Percentiles rank a stretch among this genome's conserved stretches.
Conservation (phyloP, 2,888 invertebrate genomes). For the Erebia ligea region DNA sequence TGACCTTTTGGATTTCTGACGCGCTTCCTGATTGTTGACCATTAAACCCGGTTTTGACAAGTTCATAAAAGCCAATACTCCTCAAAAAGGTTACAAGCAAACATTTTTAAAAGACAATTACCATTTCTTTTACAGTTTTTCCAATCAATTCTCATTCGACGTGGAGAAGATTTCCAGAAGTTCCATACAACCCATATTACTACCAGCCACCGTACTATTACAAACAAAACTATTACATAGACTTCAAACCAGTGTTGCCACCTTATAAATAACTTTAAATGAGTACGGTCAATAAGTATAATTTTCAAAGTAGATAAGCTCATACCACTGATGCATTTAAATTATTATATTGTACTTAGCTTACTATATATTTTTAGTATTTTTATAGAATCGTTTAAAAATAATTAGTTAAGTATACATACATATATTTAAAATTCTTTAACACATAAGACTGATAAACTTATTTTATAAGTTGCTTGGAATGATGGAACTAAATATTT, state of each 20-base stretch:
- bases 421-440: not conserved
- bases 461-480: not conserved
- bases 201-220: slow-evolving; percentile 30
- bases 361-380: not conserved
- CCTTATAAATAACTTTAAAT: slow-evolving; percentile 5
- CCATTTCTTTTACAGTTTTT: slow-evolving; percentile 6
- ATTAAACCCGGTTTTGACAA: too few relatives aligned
- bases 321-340: not conserved
- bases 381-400: not conserved
- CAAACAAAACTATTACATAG: slow-evolving; percentile 27
- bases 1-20: too few relatives aligned
- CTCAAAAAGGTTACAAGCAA: not conserved
- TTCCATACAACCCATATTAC: slow-evolving; percentile 14
- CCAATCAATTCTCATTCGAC: slow-evolving; percentile 18
- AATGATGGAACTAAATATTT: not conserved
- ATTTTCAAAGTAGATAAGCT: not conserved
- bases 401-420: not conserved
- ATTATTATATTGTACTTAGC: not conserved
- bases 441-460: slow-evolving; percentile 19
- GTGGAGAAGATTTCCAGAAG: slow-evolving; percentile 24
- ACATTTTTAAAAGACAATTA: not conserved
- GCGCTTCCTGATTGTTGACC: too few relatives aligned
- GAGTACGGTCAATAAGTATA: not conserved
- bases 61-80: too few relatives aligned
- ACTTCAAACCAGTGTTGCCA: slow-evolving; percentile 26